phyloP scores from a whole-genome alignment of 2,888 invertebrate species.

The Cryptosula pallasiana region DNA sequence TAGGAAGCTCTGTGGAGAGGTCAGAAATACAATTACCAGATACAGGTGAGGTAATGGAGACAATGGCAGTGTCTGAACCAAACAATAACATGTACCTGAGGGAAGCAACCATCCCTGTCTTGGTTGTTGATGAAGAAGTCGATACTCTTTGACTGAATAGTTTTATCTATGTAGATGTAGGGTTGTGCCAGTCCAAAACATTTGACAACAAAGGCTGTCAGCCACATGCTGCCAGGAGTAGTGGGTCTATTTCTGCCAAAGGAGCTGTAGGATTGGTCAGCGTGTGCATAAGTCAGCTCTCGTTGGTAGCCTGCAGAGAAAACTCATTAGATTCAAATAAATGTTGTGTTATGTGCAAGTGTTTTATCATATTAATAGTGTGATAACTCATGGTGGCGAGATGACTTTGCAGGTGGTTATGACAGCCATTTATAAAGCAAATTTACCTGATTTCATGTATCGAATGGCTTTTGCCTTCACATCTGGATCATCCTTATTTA shows the following conservation, averaged over 20 bases:
- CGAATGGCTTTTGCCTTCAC: conserved; percentile 58
- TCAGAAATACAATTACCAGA: too few species aligned
- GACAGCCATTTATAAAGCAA: too few species aligned
- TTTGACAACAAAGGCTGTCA: conserved; percentile 72
- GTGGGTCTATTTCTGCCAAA: conserved; percentile 23
- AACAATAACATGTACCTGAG: too few species aligned
- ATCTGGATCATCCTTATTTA: conserved; percentile 58
- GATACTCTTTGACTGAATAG: conserved; percentile 39
- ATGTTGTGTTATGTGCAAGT: too few species aligned
- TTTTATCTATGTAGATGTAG: conserved; percentile 60
- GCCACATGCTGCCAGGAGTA: conserved; percentile 47
- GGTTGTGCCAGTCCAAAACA: conserved; percentile 62
- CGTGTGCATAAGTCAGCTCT: conserved; percentile 22
- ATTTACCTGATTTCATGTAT: conserved; percentile 60
- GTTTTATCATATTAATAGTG: too few species aligned
- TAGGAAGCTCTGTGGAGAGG: too few species aligned
- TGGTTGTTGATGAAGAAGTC: conserved; percentile 56
- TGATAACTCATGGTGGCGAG: too few species aligned
- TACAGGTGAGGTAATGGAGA: too few species aligned
- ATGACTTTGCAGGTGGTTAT: too few species aligned
- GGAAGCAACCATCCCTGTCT: conserved; percentile 73
- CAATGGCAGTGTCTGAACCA: too few species aligned
- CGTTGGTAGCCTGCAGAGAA: conserved; percentile 5
- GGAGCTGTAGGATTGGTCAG: conserved; percentile 22
- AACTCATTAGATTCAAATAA: not conserved